These are phyloP conservation scores for Phrynocephalus vlangalii DNA, from an alignment of 2,797 vertebrate species.

Conservation along the genomic window DNA sequence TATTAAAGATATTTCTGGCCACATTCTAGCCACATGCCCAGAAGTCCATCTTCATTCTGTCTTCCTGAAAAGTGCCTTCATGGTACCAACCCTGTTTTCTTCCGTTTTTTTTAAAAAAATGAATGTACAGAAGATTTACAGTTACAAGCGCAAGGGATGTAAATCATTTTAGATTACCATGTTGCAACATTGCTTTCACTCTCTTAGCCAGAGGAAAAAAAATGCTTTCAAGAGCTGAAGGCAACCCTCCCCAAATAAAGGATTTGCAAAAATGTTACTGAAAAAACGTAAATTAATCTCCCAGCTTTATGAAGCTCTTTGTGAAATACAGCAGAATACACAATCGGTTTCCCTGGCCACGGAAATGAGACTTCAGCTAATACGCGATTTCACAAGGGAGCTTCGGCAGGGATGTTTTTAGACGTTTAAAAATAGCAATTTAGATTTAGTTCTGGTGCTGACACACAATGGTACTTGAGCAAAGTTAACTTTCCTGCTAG, in stretches of 20 bases:
- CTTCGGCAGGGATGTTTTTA: conserved; percentile 41
- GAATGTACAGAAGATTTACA: conserved; percentile 29
- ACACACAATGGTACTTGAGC: conserved; percentile 18
- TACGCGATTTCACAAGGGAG: conserved; percentile 20
- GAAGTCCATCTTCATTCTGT: background rate
- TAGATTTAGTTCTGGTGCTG: conserved; percentile 28
- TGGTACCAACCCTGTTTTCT: background rate
- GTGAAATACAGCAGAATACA: conserved; percentile 51
- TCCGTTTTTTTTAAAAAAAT: conserved; percentile 37
- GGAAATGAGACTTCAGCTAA: conserved; percentile 30
- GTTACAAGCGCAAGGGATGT: conserved; percentile 26
- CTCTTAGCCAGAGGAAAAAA: conserved; percentile 25
- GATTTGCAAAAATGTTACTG: conserved; percentile 54
- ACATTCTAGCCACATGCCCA: background rate
- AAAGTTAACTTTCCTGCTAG: conserved; percentile 41
- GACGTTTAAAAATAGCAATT: conserved; percentile 31
- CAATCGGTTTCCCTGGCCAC: conserved; percentile 38
- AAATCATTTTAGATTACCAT: conserved; percentile 45
- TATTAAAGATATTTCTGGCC: conserved; percentile 17
- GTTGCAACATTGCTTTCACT: conserved; percentile 45
- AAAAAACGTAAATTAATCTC: conserved; percentile 51
- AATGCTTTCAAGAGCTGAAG: conserved; percentile 36
- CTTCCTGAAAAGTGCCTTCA: conserved; percentile 14
- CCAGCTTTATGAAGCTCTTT: conserved; percentile 40
- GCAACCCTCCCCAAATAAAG: conserved; percentile 42